Conservation (phyloP, 2,888 invertebrate genomes). For the Caenorhabditis sinica region DNA sequence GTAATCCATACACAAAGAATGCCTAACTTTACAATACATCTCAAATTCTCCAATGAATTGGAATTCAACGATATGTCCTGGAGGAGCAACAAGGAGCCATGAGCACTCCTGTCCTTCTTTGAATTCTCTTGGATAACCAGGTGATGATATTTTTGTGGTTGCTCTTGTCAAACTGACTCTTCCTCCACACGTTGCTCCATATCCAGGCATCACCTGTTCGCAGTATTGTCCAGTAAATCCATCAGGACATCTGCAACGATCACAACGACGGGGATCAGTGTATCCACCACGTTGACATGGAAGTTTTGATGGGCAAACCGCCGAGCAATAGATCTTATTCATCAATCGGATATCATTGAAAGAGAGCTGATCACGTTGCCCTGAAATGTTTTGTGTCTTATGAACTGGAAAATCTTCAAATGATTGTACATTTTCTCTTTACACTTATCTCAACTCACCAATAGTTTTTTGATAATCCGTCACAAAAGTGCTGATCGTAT, state of each 20-base stretch:
- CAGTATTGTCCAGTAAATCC: slow-evolving; percentile 83
- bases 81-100: slow-evolving; percentile 83
- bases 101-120: slow-evolving; percentile 84
- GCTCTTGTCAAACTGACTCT: slow-evolving; percentile 70
- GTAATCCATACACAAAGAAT: slow-evolving; percentile 84
- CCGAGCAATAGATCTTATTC: slow-evolving; percentile 83
- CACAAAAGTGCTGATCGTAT: slow-evolving; percentile 83
- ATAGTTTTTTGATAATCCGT: slow-evolving; percentile 84
- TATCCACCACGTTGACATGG: slow-evolving; percentile 83
- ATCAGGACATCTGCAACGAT: slow-evolving; percentile 83
- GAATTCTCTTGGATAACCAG: slow-evolving; percentile 83
- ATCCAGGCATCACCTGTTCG: slow-evolving; percentile 83
- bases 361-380: slow-evolving; percentile 83
- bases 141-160: slow-evolving; percentile 76
- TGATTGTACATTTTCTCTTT: background rate
- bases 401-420: background rate
- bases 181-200: slow-evolving; percentile 83
- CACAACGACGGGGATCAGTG: slow-evolving; percentile 81
- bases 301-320: slow-evolving; percentile 78
- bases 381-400: slow-evolving; percentile 45
- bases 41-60: slow-evolving; percentile 83
- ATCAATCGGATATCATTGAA: slow-evolving; percentile 84
- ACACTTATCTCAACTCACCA: slow-evolving; percentile 65
- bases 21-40: slow-evolving; percentile 84
- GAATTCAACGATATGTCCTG: slow-evolving; percentile 82